phyloP scores from a whole-genome alignment of 2,888 invertebrate genomes.

The Rotaria magnacalcarata region DNA sequence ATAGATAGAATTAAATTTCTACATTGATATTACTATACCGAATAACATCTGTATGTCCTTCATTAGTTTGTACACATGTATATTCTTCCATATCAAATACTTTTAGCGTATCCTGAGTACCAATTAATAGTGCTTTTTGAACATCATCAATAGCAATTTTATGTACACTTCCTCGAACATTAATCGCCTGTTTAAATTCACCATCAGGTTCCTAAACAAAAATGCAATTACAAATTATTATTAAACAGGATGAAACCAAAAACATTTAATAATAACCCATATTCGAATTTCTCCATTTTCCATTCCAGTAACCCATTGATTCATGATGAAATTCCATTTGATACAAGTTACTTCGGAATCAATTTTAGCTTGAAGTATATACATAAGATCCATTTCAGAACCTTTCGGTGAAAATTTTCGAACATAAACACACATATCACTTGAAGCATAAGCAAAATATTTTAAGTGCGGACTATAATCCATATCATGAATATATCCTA shows the following conservation, averaged over 20 bases:
- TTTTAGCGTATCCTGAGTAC: constrained; percentile 48
- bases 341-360: constrained; percentile 55
- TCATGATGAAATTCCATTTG: constrained; percentile 52
- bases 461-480: constrained; percentile 52
- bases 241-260: too few relatives aligned
- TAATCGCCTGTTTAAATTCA: constrained; percentile 49
- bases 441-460: constrained; percentile 58
- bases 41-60: constrained; percentile 56
- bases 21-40: constrained; percentile 45
- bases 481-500: constrained; percentile 57
- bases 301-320: constrained; percentile 58
- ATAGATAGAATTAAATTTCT: not conserved
- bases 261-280: constrained; percentile 51
- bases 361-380: constrained; percentile 57
- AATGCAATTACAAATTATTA: not conserved
- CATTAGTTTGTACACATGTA: constrained; percentile 56
- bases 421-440: constrained; percentile 57
- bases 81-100: constrained; percentile 56
- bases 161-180: constrained; percentile 35
- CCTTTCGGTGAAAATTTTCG: constrained; percentile 55
- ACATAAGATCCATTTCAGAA: constrained; percentile 54
- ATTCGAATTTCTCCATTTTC: constrained; percentile 58
- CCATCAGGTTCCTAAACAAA: constrained; percentile 37
- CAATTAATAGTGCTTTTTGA: constrained; percentile 38
- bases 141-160: constrained; percentile 42